Conservation (phyloP, 2,113 vertebrate genomes). For the Phalacrocorax carbo region DNA sequence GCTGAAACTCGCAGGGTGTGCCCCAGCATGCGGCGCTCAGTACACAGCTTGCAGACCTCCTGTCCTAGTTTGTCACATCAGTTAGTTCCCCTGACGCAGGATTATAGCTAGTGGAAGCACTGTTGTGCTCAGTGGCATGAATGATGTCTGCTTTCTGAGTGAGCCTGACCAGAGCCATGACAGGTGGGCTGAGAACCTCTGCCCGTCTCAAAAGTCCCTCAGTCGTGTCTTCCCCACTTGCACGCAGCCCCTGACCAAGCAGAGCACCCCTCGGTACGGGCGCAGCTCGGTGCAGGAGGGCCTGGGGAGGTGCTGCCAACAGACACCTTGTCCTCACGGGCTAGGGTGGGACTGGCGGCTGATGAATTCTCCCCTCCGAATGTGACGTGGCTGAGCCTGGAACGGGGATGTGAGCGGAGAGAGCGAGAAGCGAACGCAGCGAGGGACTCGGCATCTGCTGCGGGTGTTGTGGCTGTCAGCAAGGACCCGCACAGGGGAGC, state of each 20-base stretch:
- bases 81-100: background rate
- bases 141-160: background rate
- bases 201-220: background rate
- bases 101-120: background rate
- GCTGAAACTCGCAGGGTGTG: background rate
- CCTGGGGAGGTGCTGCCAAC: background rate
- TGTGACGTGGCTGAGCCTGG: background rate
- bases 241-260: background rate
- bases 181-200: background rate
- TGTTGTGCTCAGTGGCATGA: background rate
- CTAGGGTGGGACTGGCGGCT: background rate
- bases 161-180: background rate
- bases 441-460: background rate
- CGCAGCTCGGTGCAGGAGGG: background rate
- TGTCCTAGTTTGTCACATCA: background rate
- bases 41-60: background rate
- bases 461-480: background rate
- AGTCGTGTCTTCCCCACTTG: background rate
- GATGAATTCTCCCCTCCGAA: background rate
- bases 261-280: background rate
- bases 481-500: rapidly evolving
- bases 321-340: rapidly evolving
- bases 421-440: background rate
- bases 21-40: background rate
- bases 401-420: background rate